Percentiles rank a stretch among this genome's conserved stretches.
phyloP scores from a whole-genome alignment of 2,888 invertebrate genomes.

The Scaptodrosophila latifasciaeformis region DNA sequence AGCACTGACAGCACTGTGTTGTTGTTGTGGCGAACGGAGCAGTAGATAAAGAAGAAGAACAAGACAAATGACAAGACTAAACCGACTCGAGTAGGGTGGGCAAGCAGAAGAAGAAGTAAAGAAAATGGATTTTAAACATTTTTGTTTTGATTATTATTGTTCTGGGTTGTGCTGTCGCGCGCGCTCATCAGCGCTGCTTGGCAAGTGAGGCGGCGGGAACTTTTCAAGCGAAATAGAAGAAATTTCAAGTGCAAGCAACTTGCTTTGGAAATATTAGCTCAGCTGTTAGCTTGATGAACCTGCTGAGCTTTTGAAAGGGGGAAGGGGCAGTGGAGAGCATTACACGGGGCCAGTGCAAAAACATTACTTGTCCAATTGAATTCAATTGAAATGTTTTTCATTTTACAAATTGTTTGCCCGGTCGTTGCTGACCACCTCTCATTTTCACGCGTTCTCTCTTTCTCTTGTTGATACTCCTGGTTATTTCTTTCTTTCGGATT shows the following conservation, averaged over 20 bases:
- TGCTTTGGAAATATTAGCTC: slow-evolving; percentile 11
- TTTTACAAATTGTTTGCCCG: slow-evolving; percentile 9
- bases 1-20: no score
- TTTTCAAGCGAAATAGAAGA: slow-evolving; percentile 38
- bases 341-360: slow-evolving; percentile 1
- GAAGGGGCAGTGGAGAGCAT: not conserved
- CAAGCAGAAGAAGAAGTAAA: slow-evolving; percentile 39
- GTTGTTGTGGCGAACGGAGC: slow-evolving; percentile 11
- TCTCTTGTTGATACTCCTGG: slow-evolving; percentile 10
- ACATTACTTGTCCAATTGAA: no score
- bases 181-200: slow-evolving; percentile 48
- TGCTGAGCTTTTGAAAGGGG: no score
- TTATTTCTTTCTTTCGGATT: slow-evolving; percentile 53
- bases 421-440: not conserved
- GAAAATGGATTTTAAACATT: slow-evolving; percentile 69
- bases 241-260: slow-evolving; percentile 4
- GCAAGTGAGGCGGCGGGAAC: slow-evolving; percentile 46
- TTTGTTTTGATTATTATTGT: slow-evolving; percentile 70
- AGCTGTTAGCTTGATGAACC: not conserved
- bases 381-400: slow-evolving; percentile 50
- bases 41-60: slow-evolving; percentile 44
- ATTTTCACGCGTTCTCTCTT: slow-evolving; percentile 13
- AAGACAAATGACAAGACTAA: slow-evolving; percentile 59
- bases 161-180: slow-evolving; percentile 48
- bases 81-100: slow-evolving; percentile 43